These are phyloP conservation scores for Cremastinae sp. DNA, from an alignment of 2,888 invertebrate genomes.

Conservation along the genomic window DNA sequence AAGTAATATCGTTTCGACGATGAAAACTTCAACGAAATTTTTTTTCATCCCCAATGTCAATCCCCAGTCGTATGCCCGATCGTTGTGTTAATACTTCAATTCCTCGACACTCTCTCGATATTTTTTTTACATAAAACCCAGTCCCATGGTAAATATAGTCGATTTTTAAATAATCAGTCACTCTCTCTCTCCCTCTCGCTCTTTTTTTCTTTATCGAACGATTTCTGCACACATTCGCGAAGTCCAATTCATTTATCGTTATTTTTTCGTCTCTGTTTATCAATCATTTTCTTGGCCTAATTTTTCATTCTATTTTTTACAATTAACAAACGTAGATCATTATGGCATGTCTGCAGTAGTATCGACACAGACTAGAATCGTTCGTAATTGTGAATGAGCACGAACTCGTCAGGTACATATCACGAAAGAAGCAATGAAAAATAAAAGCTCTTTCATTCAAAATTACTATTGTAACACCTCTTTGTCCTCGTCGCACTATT, in stretches of 20 bases:
- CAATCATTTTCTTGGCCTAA: neutral
- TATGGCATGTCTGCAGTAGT: slow-evolving; percentile 17
- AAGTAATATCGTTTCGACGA: neutral
- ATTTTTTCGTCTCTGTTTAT: slow-evolving; percentile 23
- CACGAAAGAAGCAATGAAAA: slow-evolving; percentile 59
- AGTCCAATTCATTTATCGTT: slow-evolving; percentile 7
- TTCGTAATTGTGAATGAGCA: slow-evolving; percentile 26
- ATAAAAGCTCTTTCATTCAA: slow-evolving; percentile 54
- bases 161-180: slow-evolving; percentile 13
- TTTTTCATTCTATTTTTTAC: slow-evolving; percentile 27
- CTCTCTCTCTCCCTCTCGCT: slow-evolving; percentile 41
- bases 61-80: slow-evolving; percentile 63
- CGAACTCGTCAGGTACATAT: slow-evolving; percentile 55
- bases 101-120: neutral
- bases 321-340: slow-evolving; percentile 33
- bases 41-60: slow-evolving; percentile 41
- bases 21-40: neutral
- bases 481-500: slow-evolving; percentile 29
- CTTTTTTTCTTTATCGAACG: slow-evolving; percentile 35
- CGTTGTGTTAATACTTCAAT: slow-evolving; percentile 29
- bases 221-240: slow-evolving; percentile 21
- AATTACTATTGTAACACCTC: slow-evolving; percentile 46
- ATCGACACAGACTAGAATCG: slow-evolving; percentile 32
- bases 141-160: slow-evolving; percentile 19
- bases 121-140: slow-evolving; percentile 45